Base-by-base conservation (phyloP, 2,113 vertebrate genomes). In the Seriola dumerili region DNA sequence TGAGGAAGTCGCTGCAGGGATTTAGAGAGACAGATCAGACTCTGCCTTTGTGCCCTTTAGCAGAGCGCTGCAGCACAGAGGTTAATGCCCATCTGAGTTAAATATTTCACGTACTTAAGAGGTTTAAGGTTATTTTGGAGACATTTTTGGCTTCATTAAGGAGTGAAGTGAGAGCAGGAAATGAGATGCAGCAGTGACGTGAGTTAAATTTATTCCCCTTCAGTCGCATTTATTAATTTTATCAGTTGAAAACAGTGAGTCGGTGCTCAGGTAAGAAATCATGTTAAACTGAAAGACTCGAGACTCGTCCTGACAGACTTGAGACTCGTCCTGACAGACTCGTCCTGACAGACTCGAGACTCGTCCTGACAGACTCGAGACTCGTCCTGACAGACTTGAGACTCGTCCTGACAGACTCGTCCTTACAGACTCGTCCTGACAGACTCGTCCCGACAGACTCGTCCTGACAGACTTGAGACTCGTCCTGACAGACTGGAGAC, bases 121-220 rank as follows among this genome's bases (percentile, higher is more conserved):
- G 81, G 52, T 59, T 73, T 66, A 67, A 67, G 52, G 75, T 68
- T 68, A 48, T 59, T 59, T 48, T 8, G 40, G 42, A 83, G 61
- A 8, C 34, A 23, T 13, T 59, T 25, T 25, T 48, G 52, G 25
- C 59, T 21, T 44, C 16, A 13, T 68, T 36, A 36, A 36, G 46
- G 75, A 62, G 80, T 12, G 6, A 66, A 44, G 54, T 10, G 21
- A 36, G 50, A 65, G 50, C 59, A 12, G 67, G 50, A 52, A 9
- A 21, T 9, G 50, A 21, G 9, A 52, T 52, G 50, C 19, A n/a
- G 50, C 50, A 21, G 50, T 52, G 19, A 52, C 50, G 21, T 16
- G 44, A 46, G 44, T 50, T 50, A 50, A 50, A 50, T 19, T 50
- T 19, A 16, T 3, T 17, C 29, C 29, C 16, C 6, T 40, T 57